Evolutionary conservation across 2,113 vertebrate genomes (phyloP).

Genomic region (Callocephalon fimbriatum): DNA sequence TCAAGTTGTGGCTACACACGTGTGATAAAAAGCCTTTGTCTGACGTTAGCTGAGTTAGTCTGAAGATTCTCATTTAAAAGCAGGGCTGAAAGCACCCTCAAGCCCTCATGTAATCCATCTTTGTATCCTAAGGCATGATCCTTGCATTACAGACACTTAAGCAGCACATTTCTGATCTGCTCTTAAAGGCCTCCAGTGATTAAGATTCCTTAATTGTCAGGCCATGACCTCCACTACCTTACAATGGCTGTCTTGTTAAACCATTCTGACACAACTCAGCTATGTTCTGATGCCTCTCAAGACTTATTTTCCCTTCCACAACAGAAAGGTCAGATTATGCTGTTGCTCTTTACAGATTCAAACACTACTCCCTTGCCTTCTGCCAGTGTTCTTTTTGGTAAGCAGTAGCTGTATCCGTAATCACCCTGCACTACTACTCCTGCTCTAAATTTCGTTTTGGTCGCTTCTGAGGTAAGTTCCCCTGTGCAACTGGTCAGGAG

Average conservation of each 20-base stretch:
- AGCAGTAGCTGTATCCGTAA: not conserved
- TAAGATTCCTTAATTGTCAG: not conserved
- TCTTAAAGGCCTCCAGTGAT: not conserved
- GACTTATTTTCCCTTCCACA: not conserved
- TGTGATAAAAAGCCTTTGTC: not conserved
- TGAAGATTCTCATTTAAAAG: not conserved
- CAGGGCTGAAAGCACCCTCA: not conserved
- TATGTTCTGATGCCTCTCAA: not conserved
- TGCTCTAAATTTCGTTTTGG: not conserved
- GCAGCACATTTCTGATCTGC: not conserved
- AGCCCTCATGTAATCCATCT: not conserved
- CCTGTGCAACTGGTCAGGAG: too few relatives aligned
- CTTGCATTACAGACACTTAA: not conserved
- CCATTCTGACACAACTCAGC: not conserved
- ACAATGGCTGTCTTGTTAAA: not conserved
- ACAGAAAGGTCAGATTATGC: not conserved
- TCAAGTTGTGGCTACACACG: rapidly evolving
- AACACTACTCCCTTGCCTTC: not conserved
- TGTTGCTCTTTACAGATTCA: not conserved
- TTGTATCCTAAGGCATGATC: not conserved
- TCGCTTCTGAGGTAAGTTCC: not conserved
- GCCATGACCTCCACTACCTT: not conserved
- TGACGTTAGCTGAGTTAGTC: not conserved
- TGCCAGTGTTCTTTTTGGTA: rapidly evolving
- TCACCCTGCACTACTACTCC: not conserved